These are phyloP conservation scores for Nycticebus coucang DNA, from an alignment of 2,113 vertebrate genomes.

Conservation along the genomic window DNA sequence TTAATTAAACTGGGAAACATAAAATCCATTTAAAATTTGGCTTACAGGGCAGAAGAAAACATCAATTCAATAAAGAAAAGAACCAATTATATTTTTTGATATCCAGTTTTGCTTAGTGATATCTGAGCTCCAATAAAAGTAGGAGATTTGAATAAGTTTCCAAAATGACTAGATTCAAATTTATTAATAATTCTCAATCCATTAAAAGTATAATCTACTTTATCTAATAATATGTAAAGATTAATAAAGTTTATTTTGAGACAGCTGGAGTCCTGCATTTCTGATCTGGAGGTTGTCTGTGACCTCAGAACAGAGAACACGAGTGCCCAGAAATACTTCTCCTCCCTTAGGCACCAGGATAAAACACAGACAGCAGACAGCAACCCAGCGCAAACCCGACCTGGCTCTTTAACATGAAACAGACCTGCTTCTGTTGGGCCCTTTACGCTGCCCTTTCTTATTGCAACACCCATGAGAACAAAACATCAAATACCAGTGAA, in stretches of 20 bases:
- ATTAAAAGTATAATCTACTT: slow-evolving; percentile 45
- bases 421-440: slow-evolving; percentile 33
- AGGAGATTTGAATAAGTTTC: slow-evolving; percentile 25
- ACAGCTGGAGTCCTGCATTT: background rate
- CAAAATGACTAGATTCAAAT: background rate
- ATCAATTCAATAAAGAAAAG: background rate
- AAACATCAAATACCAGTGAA: slow-evolving; percentile 55
- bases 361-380: slow-evolving; percentile 60
- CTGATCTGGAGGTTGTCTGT: slow-evolving; percentile 6
- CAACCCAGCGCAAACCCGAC: slow-evolving; percentile 19
- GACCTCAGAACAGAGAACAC: background rate
- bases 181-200: slow-evolving; percentile 23
- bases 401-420: slow-evolving; percentile 50
- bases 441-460: slow-evolving; percentile 55
- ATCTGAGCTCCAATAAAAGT: background rate
- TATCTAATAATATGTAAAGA: slow-evolving; percentile 48
- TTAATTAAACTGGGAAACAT: background rate
- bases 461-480: background rate
- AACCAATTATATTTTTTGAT: background rate
- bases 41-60: background rate
- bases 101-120: background rate
- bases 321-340: slow-evolving; percentile 43
- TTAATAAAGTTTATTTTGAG: slow-evolving; percentile 26
- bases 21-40: slow-evolving; percentile 5
- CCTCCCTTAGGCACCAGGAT: background rate